These are phyloP conservation scores for Hemaris fuciformis DNA, from an alignment of 2,888 invertebrate genomes.

Conservation along the genomic window DNA sequence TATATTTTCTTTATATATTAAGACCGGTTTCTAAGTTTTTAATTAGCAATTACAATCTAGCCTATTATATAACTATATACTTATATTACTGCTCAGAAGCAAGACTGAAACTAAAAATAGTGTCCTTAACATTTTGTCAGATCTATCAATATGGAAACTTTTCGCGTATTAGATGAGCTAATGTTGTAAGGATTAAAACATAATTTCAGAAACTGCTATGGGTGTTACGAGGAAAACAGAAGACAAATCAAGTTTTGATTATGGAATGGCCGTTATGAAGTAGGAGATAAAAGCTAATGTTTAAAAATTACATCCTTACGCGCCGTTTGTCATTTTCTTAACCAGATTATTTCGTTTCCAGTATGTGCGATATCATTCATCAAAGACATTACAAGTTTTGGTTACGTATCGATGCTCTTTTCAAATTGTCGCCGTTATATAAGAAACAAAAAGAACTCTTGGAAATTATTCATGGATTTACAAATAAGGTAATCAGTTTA, in stretches of 20 bases:
- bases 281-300: no score
- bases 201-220: slow-evolving; percentile 88
- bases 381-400: slow-evolving; percentile 88
- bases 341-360: slow-evolving; percentile 36
- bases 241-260: slow-evolving; percentile 87
- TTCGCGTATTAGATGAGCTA: no score
- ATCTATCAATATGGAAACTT: no score
- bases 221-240: slow-evolving; percentile 89
- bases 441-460: slow-evolving; percentile 86
- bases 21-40: no score
- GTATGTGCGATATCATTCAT: slow-evolving; percentile 91
- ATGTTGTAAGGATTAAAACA: no score
- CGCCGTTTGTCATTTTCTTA: neutral
- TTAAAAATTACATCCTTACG: neutral
- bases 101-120: no score
- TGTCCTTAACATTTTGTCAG: no score
- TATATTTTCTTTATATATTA: no score
- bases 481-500: slow-evolving; percentile 82
- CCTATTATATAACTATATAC: no score
- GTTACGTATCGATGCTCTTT: slow-evolving; percentile 87
- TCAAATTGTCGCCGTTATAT: slow-evolving; percentile 85
- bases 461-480: slow-evolving; percentile 87
- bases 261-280: slow-evolving; percentile 93
- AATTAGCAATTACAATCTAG: neutral
- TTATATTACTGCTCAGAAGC: no score